Evolutionary conservation across 1,140 invertebrate species (phyloP).

Genomic region (Atta colombica): DNA sequence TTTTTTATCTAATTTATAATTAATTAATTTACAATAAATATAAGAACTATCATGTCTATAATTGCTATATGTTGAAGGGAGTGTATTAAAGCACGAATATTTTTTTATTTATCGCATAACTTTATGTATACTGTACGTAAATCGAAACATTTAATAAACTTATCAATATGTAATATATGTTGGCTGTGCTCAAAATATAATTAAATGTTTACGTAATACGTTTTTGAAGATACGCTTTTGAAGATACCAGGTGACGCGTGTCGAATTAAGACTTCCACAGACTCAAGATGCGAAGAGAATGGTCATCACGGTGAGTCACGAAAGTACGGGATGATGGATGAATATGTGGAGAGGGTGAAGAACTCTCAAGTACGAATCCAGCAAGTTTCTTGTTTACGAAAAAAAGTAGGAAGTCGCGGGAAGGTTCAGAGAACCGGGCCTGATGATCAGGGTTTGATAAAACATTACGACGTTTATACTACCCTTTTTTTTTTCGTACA

Average conservation of each 20-base stretch:
- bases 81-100: background rate
- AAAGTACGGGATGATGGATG: conserved; percentile 6
- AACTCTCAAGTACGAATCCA: conserved; percentile 11
- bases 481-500: conserved; percentile 18
- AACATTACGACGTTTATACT: conserved; percentile 27
- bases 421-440: conserved; percentile 43
- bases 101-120: background rate
- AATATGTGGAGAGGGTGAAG: conserved; percentile 2
- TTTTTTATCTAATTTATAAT: background rate
- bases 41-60: background rate
- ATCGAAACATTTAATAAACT: conserved; percentile 2
- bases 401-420: conserved; percentile 26
- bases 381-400: conserved; percentile 34
- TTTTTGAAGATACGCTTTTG: background rate
- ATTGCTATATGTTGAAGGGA: background rate
- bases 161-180: background rate
- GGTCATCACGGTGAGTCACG: conserved; percentile 5
- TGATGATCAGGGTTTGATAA: conserved; percentile 64
- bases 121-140: background rate
- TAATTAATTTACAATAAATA: background rate
- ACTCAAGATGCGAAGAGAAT: background rate
- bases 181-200: background rate
- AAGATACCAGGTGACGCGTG: background rate
- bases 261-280: conserved; percentile 18
- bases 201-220: background rate